A percentile compares a stretch with the other conserved stretches of the same genome.
Evolutionary conservation across 37 sponge, comb jelly and placozoan species (phyloP).

Genomic region (Mnemiopsis leidyi): DNA sequence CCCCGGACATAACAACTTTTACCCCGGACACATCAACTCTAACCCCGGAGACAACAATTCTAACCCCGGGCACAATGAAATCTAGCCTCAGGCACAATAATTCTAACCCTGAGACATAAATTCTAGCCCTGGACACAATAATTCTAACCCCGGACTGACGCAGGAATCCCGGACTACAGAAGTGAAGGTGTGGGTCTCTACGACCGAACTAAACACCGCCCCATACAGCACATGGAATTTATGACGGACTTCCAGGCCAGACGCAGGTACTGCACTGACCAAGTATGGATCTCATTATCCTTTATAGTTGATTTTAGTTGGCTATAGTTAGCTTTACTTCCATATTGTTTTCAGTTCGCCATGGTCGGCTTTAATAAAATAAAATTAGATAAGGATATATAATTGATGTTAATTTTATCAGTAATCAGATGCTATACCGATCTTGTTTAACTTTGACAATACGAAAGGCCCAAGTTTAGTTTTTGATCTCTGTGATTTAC

Average conservation of each 20-base stretch:
- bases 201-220: conserved; percentile 77
- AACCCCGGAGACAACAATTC: no score
- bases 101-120: no score
- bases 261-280: conserved; percentile 66
- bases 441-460: no score
- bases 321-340: background rate
- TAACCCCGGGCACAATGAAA: no score
- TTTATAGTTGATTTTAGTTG: background rate
- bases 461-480: no score
- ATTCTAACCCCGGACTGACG: no score
- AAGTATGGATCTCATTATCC: background rate
- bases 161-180: conserved; percentile 94
- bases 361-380: background rate
- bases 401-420: background rate
- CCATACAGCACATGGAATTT: conserved; percentile 81
- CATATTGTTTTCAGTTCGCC: background rate
- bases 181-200: conserved; percentile 94
- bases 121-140: no score
- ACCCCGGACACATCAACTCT: no score
- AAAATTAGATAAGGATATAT: background rate
- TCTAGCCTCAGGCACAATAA: no score
- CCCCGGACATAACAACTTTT: no score
- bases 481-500: no score
- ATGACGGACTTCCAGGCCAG: conserved; percentile 70
- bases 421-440: no score